These are phyloP conservation scores for Sapayoa aenigma DNA, from an alignment of 2,113 vertebrate genomes.

Conservation along the genomic window DNA sequence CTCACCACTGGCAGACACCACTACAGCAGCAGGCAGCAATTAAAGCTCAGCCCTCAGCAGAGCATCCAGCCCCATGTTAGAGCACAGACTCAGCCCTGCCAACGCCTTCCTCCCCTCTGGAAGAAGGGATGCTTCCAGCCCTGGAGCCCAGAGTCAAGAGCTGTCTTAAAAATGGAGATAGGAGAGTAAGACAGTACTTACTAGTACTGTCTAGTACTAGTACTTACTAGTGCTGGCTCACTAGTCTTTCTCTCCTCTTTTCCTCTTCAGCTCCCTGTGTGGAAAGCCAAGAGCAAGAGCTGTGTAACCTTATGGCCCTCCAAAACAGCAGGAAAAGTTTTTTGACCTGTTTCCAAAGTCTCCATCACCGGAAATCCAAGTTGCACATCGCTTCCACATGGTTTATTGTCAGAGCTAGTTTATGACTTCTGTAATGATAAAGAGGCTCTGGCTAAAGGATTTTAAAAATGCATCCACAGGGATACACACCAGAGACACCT, in stretches of 20 bases:
- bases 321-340: background rate
- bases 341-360: background rate
- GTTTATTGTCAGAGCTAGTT: background rate
- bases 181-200: background rate
- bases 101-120: rapidly evolving
- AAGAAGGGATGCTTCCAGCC: background rate
- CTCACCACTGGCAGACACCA: background rate
- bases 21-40: background rate
- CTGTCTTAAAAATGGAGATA: background rate
- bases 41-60: background rate
- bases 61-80: background rate
- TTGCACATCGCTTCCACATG: background rate
- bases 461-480: background rate
- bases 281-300: background rate
- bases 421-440: background rate
- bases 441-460: background rate
- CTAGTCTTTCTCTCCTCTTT: background rate
- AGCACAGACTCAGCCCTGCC: background rate
- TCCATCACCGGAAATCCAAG: background rate
- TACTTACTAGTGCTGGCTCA: background rate
- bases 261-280: background rate
- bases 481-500: background rate
- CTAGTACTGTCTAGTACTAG: too few relatives aligned
- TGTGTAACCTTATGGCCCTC: background rate
- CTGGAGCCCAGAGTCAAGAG: background rate